Evolutionary conservation across 2,888 invertebrate species (phyloP).

Genomic region (Spicauda simplicius): DNA sequence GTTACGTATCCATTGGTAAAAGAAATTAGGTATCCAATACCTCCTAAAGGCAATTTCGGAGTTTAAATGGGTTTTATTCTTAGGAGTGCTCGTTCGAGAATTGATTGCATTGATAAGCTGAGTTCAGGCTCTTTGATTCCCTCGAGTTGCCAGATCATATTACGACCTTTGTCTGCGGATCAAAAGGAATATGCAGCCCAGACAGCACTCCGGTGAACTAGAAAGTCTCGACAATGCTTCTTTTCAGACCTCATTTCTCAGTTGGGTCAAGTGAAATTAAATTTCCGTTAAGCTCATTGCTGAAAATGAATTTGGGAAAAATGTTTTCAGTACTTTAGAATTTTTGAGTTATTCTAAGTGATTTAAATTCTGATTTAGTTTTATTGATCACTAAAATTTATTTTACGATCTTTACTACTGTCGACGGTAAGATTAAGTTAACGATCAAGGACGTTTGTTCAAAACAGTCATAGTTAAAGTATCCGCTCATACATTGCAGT

Average conservation of each 20-base stretch:
- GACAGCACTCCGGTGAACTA: slow-evolving; percentile 3
- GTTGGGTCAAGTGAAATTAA: not conserved
- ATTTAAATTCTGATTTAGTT: not conserved
- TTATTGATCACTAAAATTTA: too few species aligned
- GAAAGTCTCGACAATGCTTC: slow-evolving; percentile 4
- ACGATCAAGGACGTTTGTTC: too few species aligned
- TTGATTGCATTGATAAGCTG: slow-evolving; percentile 33
- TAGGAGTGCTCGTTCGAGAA: slow-evolving; percentile 27
- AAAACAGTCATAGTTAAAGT: too few species aligned
- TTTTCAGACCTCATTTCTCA: not conserved
- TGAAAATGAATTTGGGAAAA: not conserved
- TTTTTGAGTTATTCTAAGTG: not conserved
- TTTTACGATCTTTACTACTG: too few species aligned
- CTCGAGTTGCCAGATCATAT: slow-evolving; percentile 13
- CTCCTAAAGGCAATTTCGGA: slow-evolving; percentile 40
- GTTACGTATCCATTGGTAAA: slow-evolving; percentile 39
- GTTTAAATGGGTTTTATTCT: slow-evolving; percentile 41
- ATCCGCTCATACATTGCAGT: too few species aligned
- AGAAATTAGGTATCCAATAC: slow-evolving; percentile 40
- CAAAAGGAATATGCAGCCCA: slow-evolving; percentile 2
- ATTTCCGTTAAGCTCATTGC: not conserved
- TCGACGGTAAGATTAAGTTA: too few species aligned
- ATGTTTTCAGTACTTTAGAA: not conserved
- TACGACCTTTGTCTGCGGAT: slow-evolving; percentile 16
- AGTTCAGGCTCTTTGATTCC: slow-evolving; percentile 12